phyloP scores from a whole-genome alignment of 2,888 invertebrate species.

The Crioceris asparagi region DNA sequence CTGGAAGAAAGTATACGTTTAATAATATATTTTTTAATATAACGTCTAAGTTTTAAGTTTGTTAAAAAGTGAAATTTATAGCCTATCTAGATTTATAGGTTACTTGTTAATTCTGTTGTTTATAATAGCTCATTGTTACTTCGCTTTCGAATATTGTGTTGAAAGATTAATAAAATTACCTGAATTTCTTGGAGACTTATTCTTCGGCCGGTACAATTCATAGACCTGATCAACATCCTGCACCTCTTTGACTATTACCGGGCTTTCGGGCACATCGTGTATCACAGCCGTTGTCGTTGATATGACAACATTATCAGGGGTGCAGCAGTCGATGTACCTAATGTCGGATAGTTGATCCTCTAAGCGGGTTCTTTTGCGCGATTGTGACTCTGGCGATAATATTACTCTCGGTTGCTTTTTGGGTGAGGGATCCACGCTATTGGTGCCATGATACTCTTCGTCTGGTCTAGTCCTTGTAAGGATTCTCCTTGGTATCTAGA shows the following conservation, averaged over 20 bases:
- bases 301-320: constrained; percentile 49
- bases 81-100: too few species aligned
- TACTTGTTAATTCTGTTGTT: too few species aligned
- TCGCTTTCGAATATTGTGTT: too few species aligned
- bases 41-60: too few species aligned
- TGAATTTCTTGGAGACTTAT: constrained; percentile 35
- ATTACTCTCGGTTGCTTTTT: constrained; percentile 49
- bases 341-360: constrained; percentile 71
- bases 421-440: constrained; percentile 48
- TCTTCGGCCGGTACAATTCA: constrained; percentile 34
- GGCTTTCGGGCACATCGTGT: constrained; percentile 25
- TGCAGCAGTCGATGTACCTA: constrained; percentile 71
- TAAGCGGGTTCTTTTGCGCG: constrained; percentile 55
- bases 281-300: constrained; percentile 34
- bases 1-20: too few species aligned
- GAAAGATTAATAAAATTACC: too few species aligned
- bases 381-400: constrained; percentile 41
- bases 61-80: too few species aligned
- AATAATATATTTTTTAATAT: too few species aligned
- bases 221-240: constrained; percentile 12
- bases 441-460: constrained; percentile 43
- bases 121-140: too few species aligned
- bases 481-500: constrained; percentile 40
- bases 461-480: constrained; percentile 44
- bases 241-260: constrained; percentile 2